Base-by-base conservation (phyloP, 2,888 invertebrate genomes). In the Chalcis sispes region DNA sequence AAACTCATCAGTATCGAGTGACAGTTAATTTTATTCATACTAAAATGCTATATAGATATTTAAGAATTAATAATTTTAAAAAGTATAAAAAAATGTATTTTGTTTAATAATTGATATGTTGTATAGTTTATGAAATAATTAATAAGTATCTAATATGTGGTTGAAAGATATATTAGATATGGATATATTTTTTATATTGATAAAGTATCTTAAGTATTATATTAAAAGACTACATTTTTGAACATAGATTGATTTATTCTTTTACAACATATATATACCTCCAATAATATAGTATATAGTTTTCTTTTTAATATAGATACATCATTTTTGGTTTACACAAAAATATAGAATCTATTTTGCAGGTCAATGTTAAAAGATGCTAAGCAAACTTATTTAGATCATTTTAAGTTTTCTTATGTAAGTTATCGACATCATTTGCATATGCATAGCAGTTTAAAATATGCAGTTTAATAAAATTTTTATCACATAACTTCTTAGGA, bases 181-280 rank as follows among this genome's bases (percentile, higher is more conserved):
- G 25, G n/a, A 70, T 50, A 8, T 54, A 71, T 62, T 59, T 71
- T 56, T 67, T 46, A 48, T 69, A 56, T n/a, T 54, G 52, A 67
- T 36, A 50, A 70, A 70, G 15, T 64, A 29, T 42, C 7, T 42
- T 65, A 58, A 42, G 40, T 29, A 75, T 69, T 72, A 71, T 65
- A 78, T 61, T 52, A 58, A 62, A 75, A 61, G 59, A 75, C 70
- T 70, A 67, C 1, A 65, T 42, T 66, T 82, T 85, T 84, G 84
- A 87, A 86, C 87, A 86, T 88, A 87, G 85, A 88, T 82, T 84
- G 82, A 85, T 88, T 88, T 87, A 88, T 88, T 87, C 85, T 84
- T 83, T 85, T 82, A 87, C 86, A 87, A 87, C 86, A 87, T 86
- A 84, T 85, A 86, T 87, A 85, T 85, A 86, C 82, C 84, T 85